phyloP scores from a whole-genome alignment of 1,140 invertebrate genomes.

The Calliphora vicina region DNA sequence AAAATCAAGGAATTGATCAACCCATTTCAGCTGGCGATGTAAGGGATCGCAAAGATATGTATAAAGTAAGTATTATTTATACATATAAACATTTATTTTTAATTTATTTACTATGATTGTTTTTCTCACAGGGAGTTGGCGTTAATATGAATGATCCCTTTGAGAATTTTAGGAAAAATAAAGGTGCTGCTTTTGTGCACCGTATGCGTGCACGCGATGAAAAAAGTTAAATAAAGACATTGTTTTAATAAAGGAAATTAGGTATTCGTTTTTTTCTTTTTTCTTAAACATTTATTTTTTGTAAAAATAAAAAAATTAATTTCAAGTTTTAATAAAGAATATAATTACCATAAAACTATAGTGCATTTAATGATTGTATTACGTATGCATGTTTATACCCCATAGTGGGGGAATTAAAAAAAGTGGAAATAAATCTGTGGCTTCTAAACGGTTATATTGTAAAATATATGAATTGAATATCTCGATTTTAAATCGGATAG shows the following conservation, averaged over 20 bases:
- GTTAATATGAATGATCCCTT: slow-evolving; percentile 93
- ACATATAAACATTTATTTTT: background rate
- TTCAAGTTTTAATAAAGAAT: background rate
- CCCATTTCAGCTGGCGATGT: slow-evolving; percentile 93
- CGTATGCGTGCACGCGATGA: slow-evolving; percentile 94
- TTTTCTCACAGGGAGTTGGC: slow-evolving; percentile 71
- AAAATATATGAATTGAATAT: too few relatives aligned
- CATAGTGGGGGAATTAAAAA: too few relatives aligned
- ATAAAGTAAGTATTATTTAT: slow-evolving; percentile 71
- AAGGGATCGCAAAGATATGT: slow-evolving; percentile 88
- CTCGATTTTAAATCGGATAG: too few relatives aligned
- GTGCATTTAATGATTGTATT: too few relatives aligned
- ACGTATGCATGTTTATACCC: too few relatives aligned
- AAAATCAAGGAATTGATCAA: slow-evolving; percentile 93
- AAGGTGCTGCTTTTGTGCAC: slow-evolving; percentile 94
- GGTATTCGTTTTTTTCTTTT: background rate
- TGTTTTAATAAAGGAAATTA: background rate
- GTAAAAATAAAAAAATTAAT: slow-evolving; percentile 27
- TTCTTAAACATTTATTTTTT: slow-evolving; percentile 5
- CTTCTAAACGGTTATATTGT: too few relatives aligned
- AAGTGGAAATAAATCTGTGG: too few relatives aligned
- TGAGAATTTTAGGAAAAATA: slow-evolving; percentile 96
- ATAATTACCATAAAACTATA: too few relatives aligned
- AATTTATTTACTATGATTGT: slow-evolving; percentile 39
- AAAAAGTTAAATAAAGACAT: slow-evolving; percentile 51